These are phyloP conservation scores for Phaethornis superciliosus DNA, from an alignment of 2,113 vertebrate species.

Conservation along the genomic window DNA sequence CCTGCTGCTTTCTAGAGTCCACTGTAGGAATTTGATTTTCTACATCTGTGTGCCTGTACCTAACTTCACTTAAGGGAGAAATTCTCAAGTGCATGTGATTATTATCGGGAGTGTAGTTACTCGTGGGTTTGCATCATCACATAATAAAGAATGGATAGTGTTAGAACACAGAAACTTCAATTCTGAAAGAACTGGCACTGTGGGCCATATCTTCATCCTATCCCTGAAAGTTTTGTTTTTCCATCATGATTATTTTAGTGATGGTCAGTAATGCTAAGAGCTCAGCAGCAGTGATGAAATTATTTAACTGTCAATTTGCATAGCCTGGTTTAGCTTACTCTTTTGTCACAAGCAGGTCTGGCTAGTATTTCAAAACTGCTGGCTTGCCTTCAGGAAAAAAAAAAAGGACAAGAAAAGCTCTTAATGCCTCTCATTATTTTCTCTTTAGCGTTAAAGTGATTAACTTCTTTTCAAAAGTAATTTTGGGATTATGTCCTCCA, in stretches of 20 bases:
- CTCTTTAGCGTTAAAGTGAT: slow-evolving; percentile 21
- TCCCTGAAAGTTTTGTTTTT: neutral
- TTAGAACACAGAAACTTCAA: neutral
- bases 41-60: rapidly evolving
- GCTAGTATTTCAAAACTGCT: neutral
- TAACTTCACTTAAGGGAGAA: neutral
- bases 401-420: neutral
- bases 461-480: neutral
- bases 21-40: rapidly evolving
- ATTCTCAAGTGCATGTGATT: neutral
- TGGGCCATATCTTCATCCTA: neutral
- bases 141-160: rapidly evolving
- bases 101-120: neutral
- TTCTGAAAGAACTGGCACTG: neutral
- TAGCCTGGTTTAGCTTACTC: neutral
- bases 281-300: neutral
- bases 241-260: neutral
- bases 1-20: neutral
- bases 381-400: neutral
- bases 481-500: neutral
- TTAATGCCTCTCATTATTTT: slow-evolving; percentile 28
- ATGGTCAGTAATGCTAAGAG: neutral
- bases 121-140: neutral
- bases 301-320: neutral
- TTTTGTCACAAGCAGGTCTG: neutral